phyloP scores from a whole-genome alignment of 2,797 vertebrate species.

The Intellagama lesueurii region DNA sequence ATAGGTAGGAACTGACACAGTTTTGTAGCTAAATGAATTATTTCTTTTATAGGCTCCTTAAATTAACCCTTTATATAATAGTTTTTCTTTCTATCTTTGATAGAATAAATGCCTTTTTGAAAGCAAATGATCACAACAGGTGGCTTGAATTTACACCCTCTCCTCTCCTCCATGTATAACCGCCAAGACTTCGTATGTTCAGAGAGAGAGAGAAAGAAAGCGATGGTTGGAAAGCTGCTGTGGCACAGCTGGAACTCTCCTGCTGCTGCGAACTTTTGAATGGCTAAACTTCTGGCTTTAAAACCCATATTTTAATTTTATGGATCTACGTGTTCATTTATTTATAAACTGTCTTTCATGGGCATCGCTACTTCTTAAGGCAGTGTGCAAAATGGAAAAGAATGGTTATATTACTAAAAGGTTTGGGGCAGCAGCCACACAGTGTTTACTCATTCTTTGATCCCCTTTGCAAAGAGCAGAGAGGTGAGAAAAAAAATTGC shows the following conservation, averaged over 20 bases:
- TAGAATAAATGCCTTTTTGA: not conserved
- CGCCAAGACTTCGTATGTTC: not conserved
- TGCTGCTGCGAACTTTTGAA: not conserved
- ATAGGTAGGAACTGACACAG: not conserved
- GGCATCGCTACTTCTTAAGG: not conserved
- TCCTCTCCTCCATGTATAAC: no score
- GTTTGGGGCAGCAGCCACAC: not conserved
- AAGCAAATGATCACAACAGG: not conserved
- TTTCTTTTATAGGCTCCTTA: not conserved
- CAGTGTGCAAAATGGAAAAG: not conserved
- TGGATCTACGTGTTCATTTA: not conserved
- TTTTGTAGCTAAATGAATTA: constrained; percentile 1
- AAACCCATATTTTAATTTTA: not conserved
- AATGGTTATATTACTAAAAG: not conserved
- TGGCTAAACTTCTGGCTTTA: no score
- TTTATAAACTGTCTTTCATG: not conserved
- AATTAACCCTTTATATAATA: not conserved
- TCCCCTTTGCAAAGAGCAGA: not conserved
- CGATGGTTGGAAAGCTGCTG: not conserved
- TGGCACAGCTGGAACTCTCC: not conserved
- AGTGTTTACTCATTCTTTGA: not conserved
- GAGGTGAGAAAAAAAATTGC: no score
- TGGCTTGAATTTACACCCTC: not conserved
- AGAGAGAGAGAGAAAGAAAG: no score
- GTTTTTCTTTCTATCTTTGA: not conserved